Conservation (phyloP, 2,113 vertebrate genomes). For the Girardinichthys multiradiatus region DNA sequence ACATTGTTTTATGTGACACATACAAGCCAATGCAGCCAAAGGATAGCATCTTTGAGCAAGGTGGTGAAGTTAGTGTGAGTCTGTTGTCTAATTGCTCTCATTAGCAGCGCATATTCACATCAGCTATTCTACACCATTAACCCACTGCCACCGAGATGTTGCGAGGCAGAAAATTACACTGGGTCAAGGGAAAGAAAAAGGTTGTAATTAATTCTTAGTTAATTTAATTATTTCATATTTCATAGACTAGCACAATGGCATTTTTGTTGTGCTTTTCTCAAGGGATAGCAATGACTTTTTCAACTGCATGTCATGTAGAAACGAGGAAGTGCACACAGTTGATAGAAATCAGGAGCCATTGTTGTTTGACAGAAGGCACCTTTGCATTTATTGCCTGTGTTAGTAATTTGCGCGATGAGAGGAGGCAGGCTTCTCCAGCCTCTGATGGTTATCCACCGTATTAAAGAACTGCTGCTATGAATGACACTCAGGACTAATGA, state of each 20-base stretch:
- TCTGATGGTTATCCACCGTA: slow-evolving; percentile 56
- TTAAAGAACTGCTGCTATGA: slow-evolving; percentile 74
- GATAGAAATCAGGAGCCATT: slow-evolving; percentile 76
- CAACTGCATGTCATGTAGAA: slow-evolving; percentile 36
- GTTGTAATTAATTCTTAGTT: slow-evolving; percentile 80
- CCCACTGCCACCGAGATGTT: slow-evolving; percentile 70
- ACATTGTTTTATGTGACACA: slow-evolving; percentile 40
- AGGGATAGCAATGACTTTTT: slow-evolving; percentile 37
- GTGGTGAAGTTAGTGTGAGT: slow-evolving; percentile 51
- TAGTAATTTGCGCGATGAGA: slow-evolving; percentile 80
- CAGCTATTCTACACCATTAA: slow-evolving; percentile 77
- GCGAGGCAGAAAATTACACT: slow-evolving; percentile 64
- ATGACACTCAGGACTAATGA: slow-evolving; percentile 81
- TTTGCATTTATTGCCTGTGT: slow-evolving; percentile 77
- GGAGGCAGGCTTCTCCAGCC: slow-evolving; percentile 69
- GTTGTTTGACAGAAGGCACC: slow-evolving; percentile 79
- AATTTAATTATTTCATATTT: slow-evolving; percentile 75
- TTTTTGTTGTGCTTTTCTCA: slow-evolving; percentile 60
- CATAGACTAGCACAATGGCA: slow-evolving; percentile 60
- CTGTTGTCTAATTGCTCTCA: slow-evolving; percentile 78
- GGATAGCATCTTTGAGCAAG: slow-evolving; percentile 33
- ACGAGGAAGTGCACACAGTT: slow-evolving; percentile 36
- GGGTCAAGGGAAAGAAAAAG: slow-evolving; percentile 70
- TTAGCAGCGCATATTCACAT: slow-evolving; percentile 73
- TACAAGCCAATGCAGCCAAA: slow-evolving; percentile 50